Evolutionary conservation across 1,140 invertebrate genomes (phyloP), one percentile per base, ranked within the genome.

Genomic region (Solenopsis invicta): DNA sequence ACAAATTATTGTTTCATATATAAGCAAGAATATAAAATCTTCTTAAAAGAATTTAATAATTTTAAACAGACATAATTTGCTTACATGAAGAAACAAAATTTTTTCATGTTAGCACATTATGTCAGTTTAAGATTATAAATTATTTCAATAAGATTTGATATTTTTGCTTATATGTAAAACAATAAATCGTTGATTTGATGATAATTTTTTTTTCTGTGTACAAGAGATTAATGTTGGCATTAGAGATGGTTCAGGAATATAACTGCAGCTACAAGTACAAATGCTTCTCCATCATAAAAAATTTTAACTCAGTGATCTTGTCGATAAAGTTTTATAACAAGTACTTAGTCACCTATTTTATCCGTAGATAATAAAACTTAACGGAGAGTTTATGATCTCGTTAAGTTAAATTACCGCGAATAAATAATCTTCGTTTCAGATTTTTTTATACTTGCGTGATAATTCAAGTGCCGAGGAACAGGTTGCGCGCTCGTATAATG

Each of bases 381-480:
- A 75, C 88, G 54, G 18, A 12, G 61, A 85, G 74, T 87, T 90
- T 90, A 90, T 62, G 41, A 71, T 66, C 66, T 72, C 74, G 56
- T 89, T 90, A 90, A 87, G 82, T 89, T 88, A 69, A 77, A 89
- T 71, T 67, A 62, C 67, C 48, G 41, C 66, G 74, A 75, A 90
- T 89, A 81, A 89, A 80, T 37, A 74, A 87, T 89, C 48, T 50
- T 24, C 18, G 56, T 77, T 87, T 76, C 61, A 71, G 56, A 80
- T 81, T 86, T 86, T 76, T 69, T 78, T 78, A 64, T 66, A 52
- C 41, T 45, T 50, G n/a, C 16, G 50, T n/a, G n/a, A n/a, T 45
- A 48, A 45, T 24, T 29, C 64, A 62, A 52, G 54, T 24, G 45
- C 41, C 59, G 34, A 85, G 29, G 54, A 61, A 54, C 64, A 54